These are phyloP conservation scores for Petaurus breviceps DNA, from an alignment of 2,113 vertebrate species.

Conservation along the genomic window DNA sequence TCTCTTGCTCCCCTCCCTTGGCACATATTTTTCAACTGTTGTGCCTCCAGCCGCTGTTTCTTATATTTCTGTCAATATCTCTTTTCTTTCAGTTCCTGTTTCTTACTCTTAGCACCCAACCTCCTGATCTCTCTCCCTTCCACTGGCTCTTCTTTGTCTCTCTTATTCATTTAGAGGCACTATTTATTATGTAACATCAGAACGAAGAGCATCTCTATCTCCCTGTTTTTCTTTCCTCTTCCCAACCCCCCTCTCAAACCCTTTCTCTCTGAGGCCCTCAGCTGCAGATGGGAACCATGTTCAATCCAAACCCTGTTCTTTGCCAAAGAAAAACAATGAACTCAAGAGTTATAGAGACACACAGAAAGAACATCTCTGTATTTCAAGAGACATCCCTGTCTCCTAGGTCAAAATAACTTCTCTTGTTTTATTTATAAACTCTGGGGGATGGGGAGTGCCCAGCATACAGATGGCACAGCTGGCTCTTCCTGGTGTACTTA, in stretches of 20 bases:
- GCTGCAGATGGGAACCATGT: conserved; percentile 77
- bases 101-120: background rate
- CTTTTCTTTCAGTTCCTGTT: conserved; percentile 40
- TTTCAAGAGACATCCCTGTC: conserved; percentile 79
- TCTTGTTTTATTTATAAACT: conserved; percentile 84
- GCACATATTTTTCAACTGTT: background rate
- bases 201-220: conserved; percentile 71
- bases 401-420: conserved; percentile 82
- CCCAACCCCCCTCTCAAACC: background rate
- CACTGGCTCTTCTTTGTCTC: conserved; percentile 63
- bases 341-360: conserved; percentile 24
- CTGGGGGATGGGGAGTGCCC: conserved; percentile 47
- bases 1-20: background rate
- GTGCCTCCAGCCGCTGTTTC: conserved; percentile 27
- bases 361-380: conserved; percentile 83
- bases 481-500: conserved; percentile 24
- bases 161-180: conserved; percentile 62
- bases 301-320: conserved; percentile 85
- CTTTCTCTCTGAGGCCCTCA: conserved; percentile 45
- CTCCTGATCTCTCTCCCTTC: rapidly evolving
- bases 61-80: conserved; percentile 50
- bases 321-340: conserved; percentile 73
- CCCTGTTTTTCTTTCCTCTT: background rate
- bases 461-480: conserved; percentile 82
- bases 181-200: conserved; percentile 55